Evolutionary conservation across 1,140 invertebrate genomes (phyloP).

Genomic region (Cheumatopsyche charites): DNA sequence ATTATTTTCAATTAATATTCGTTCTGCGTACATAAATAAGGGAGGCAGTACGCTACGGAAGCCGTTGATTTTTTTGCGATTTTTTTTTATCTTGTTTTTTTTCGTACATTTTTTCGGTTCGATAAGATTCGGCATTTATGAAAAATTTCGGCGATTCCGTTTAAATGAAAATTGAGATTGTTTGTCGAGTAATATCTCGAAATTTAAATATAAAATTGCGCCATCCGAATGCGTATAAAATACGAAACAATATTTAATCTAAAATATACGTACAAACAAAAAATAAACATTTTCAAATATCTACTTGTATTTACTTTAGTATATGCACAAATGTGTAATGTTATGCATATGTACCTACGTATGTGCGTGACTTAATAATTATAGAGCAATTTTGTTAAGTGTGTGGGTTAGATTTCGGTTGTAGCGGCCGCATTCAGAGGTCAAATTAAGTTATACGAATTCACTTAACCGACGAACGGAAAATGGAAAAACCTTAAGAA

Average conservation of each 20-base stretch:
- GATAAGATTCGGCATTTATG: too few relatives aligned
- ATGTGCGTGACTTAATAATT: background rate
- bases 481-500: background rate
- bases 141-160: too few relatives aligned
- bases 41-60: conserved; percentile 4
- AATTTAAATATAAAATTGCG: background rate
- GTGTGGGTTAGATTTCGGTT: too few relatives aligned
- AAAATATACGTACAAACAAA: too few relatives aligned
- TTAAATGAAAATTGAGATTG: too few relatives aligned
- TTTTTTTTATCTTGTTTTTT: too few relatives aligned
- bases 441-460: conserved; percentile 15
- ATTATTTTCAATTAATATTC: conserved; percentile 34
- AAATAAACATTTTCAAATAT: background rate
- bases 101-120: too few relatives aligned
- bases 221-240: too few relatives aligned
- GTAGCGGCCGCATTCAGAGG: background rate
- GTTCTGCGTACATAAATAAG: conserved; percentile 19
- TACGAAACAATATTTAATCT: too few relatives aligned
- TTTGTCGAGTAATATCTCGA: too few relatives aligned
- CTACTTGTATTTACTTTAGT: background rate
- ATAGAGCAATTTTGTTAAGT: too few relatives aligned
- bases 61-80: background rate
- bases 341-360: too few relatives aligned
- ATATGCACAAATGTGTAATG: background rate
- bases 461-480: background rate